Base-by-base conservation (phyloP, 2,888 invertebrate genomes). In the Laspeyria flexula region DNA sequence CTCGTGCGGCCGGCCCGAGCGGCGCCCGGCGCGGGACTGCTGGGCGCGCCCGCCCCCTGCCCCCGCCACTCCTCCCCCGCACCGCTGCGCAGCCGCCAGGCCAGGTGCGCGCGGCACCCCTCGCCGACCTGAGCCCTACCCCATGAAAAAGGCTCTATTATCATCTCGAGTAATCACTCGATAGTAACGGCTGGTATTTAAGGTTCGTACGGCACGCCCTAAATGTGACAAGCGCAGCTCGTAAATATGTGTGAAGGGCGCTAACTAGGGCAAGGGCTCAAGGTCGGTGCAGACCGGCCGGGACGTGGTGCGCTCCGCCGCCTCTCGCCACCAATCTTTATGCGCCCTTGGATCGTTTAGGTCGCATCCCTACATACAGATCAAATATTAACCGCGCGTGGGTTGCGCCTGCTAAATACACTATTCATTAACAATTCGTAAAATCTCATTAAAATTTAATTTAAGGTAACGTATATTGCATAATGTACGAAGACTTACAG, bases 11-110 rank as follows among this genome's bases (percentile, higher is more conserved):
- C 88, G 85, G 82, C 83, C 87, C 88, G 81, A 81, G 84, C 88
- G 81, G 86, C 86, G 83, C 86, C 77, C 83, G 85, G 89, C 88
- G 85, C 90, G 89, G 86, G 84, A 86, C 89, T 87, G 86, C 88
- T 86, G 81, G 78, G 73, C 83, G 78, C 79, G 79, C 75, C 80
- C 76, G 70, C 73, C 81, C 71, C 71, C 73, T 25, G 66, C 61
- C 73, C 31, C 13, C 31, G n/a, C 29, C 1, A 74, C 71, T 75
- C 63, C 65, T 61, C 69, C 67, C 64, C 59, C 60, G 45, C 61
- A 42, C 63, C 74, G 75, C 67, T 75, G 71, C 72, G 79, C 79
- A 73, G 68, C 71, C 66, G 69, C 65, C 68, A 63, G 58, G 79
- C 79, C 86, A 86, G 88, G 88, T 83, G 83, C 82, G 83, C 82